Percentiles rank a stretch among this genome's conserved stretches.
These are phyloP conservation scores for Arothron firmamentum DNA, from an alignment of 2,113 vertebrate genomes.

Conservation along the genomic window DNA sequence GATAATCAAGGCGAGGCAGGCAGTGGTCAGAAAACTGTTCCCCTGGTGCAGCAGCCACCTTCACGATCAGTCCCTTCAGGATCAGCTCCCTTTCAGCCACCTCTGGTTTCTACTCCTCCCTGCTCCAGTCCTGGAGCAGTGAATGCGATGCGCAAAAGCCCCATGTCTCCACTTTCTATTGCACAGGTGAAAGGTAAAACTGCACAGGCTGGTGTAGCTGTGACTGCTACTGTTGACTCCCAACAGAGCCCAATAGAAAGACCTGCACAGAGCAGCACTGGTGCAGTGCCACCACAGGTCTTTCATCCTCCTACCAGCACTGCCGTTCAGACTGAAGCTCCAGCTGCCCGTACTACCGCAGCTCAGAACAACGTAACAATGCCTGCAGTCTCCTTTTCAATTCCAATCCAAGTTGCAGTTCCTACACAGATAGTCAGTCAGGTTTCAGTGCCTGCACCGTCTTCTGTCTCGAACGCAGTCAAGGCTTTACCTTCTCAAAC, in stretches of 20 bases:
- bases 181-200: conserved; percentile 77
- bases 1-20: conserved; percentile 74
- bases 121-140: conserved; percentile 81
- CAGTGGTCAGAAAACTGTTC: conserved; percentile 54
- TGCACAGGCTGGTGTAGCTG: conserved; percentile 75
- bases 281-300: conserved; percentile 29
- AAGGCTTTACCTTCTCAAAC: conserved; percentile 39
- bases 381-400: conserved; percentile 43
- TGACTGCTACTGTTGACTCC: conserved; percentile 72
- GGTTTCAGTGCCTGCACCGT: conserved; percentile 34
- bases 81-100: conserved; percentile 72
- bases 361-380: conserved; percentile 30
- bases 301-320: conserved; percentile 39
- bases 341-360: conserved; percentile 24
- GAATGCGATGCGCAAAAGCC: conserved; percentile 77
- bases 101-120: conserved; percentile 78
- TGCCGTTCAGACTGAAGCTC: conserved; percentile 46
- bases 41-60: conserved; percentile 69
- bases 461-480: conserved; percentile 29
- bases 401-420: conserved; percentile 43
- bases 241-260: conserved; percentile 78
- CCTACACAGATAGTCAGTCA: conserved; percentile 37
- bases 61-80: conserved; percentile 47
- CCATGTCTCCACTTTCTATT: conserved; percentile 73
- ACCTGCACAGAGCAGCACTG: conserved; percentile 61